Percentiles rank a stretch among this genome's conserved stretches.
Evolutionary conservation across 2,888 invertebrate genomes (phyloP).

Genomic region (Tachina grossa): DNA sequence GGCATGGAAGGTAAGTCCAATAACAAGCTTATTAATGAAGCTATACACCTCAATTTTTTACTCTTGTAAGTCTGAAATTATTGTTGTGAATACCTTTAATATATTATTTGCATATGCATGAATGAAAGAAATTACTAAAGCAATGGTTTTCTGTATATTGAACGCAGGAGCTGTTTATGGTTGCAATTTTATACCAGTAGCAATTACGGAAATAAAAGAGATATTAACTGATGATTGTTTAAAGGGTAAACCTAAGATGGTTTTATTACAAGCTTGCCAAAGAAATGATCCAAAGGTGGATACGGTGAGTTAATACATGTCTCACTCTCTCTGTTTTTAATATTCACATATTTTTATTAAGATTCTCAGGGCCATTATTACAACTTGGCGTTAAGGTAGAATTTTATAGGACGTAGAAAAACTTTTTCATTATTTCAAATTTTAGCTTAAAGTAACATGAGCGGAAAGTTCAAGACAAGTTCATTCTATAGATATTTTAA

Average conservation of each 20-base stretch:
- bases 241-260: slow-evolving; percentile 84
- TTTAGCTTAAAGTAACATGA: too few species aligned
- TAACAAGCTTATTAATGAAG: not conserved
- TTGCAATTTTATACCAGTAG: slow-evolving; percentile 83
- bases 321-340: not conserved
- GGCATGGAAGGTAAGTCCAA: slow-evolving; percentile 76
- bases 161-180: slow-evolving; percentile 83
- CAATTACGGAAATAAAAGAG: slow-evolving; percentile 82
- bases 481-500: too few species aligned
- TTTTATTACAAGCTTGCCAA: slow-evolving; percentile 86
- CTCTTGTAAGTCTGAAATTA: too few species aligned
- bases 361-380: not conserved
- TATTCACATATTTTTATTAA: not conserved
- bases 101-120: not conserved
- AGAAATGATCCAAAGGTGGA: slow-evolving; percentile 76
- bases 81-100: too few species aligned
- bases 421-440: too few species aligned
- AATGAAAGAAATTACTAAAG: not conserved
- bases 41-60: too few species aligned
- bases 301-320: slow-evolving; percentile 56
- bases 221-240: slow-evolving; percentile 83
- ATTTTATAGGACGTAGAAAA: too few species aligned
- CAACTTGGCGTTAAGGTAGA: too few species aligned
- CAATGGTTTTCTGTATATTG: not conserved
- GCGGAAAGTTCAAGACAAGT: too few species aligned